Evolutionary conservation across 2,113 vertebrate species (phyloP).

Genomic region (Pelodiscus sinensis): DNA sequence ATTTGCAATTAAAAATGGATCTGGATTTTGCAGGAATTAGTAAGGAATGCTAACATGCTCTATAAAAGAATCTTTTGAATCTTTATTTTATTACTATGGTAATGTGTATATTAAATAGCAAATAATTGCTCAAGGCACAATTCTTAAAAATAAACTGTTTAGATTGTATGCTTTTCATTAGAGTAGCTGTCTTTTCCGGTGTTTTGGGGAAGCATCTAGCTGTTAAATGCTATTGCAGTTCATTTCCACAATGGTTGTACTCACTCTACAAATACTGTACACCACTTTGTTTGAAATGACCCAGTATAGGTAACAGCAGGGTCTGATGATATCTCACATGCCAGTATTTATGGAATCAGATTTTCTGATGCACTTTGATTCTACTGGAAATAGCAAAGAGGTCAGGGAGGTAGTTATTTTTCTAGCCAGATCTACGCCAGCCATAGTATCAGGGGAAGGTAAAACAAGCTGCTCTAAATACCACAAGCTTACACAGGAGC

Average conservation of each 20-base stretch:
- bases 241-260: background rate
- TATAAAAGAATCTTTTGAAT: constrained; percentile 55
- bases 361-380: background rate
- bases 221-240: background rate
- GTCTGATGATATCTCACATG: background rate
- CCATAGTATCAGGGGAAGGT: background rate
- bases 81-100: constrained; percentile 3
- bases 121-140: constrained; percentile 4
- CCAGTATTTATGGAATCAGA: background rate
- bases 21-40: constrained; percentile 43
- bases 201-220: background rate
- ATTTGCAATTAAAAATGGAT: constrained; percentile 66
- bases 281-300: background rate
- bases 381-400: background rate
- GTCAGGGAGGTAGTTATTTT: background rate
- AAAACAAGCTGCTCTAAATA: background rate
- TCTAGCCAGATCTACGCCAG: background rate
- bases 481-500: background rate
- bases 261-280: background rate
- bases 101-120: constrained; percentile 7
- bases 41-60: constrained; percentile 63
- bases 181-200: background rate
- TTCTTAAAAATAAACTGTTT: background rate
- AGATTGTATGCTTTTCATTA: background rate
- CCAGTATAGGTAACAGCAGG: background rate